Percentiles rank a stretch among this genome's conserved stretches.
These are phyloP conservation scores for Echinometra lucunter DNA, from an alignment of 53 echinoderm and acorn worm species.

Conservation along the genomic window DNA sequence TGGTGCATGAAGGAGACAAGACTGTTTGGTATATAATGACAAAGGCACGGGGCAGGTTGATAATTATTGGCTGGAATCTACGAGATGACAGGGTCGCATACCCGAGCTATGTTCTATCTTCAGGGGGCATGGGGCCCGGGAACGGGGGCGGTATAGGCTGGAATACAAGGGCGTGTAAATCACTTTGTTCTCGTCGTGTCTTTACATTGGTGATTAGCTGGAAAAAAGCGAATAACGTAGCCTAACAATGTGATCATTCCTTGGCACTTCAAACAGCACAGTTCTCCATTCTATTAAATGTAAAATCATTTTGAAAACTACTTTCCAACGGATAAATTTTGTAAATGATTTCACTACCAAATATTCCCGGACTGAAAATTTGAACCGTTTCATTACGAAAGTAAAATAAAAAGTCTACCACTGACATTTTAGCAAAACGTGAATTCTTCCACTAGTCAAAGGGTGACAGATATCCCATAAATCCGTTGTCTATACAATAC, in stretches of 20 bases:
- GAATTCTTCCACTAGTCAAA: neutral
- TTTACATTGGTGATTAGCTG: neutral
- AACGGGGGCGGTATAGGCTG: neutral
- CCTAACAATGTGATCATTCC: neutral
- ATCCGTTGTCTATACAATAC: too few species aligned
- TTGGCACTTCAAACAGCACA: too few species aligned
- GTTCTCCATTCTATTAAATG: neutral
- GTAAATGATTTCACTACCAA: neutral
- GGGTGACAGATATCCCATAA: too few species aligned
- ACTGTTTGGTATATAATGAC: neutral
- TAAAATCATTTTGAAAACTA: neutral
- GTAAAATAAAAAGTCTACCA: too few species aligned
- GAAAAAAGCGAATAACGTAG: neutral
- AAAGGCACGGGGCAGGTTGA: neutral
- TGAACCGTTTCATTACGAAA: neutral
- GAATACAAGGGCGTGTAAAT: neutral
- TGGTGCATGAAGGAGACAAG: neutral
- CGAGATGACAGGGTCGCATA: conserved; percentile 62
- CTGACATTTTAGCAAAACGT: too few species aligned
- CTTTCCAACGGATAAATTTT: neutral
- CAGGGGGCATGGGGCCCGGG: conserved; percentile 39
- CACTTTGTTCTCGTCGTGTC: neutral
- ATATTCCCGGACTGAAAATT: neutral
- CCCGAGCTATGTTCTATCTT: conserved; percentile 52
- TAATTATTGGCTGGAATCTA: conserved; percentile 49